phyloP scores from a whole-genome alignment of 2,888 invertebrate species.

The Kuschelorhynchus macadamiae region DNA sequence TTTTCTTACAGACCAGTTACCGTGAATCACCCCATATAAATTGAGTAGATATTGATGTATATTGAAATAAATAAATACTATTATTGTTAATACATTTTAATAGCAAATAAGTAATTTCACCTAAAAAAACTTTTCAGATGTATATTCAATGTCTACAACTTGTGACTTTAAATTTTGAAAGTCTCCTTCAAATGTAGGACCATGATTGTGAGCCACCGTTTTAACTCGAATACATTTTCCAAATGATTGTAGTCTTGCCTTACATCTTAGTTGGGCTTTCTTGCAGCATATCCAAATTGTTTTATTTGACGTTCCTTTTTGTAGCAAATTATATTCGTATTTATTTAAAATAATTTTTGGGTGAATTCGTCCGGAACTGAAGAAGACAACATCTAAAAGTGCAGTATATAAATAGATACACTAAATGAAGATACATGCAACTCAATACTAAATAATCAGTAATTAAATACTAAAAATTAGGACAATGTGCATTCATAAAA shows the following conservation, averaged over 20 bases:
- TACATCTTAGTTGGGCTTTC: constrained; percentile 3
- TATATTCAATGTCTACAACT: constrained; percentile 25
- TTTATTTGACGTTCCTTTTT: constrained; percentile 11
- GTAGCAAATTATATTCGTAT: constrained; percentile 19
- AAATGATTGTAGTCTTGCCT: constrained; percentile 13
- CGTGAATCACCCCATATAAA: too few species aligned
- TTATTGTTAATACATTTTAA: too few species aligned
- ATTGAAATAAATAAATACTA: too few species aligned
- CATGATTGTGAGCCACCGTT: constrained; percentile 18
- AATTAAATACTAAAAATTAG: too few species aligned
- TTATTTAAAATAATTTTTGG: constrained; percentile 19
- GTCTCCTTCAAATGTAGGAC: constrained; percentile 11
- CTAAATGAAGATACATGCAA: too few species aligned
- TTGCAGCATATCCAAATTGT: constrained; percentile 25
- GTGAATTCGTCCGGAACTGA: constrained; percentile 12
- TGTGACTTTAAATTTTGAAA: constrained; percentile 15
- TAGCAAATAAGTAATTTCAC: too few species aligned
- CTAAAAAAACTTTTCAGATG: constrained; percentile 14
- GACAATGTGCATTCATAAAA: too few species aligned
- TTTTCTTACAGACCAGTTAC: too few species aligned
- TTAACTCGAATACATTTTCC: constrained; percentile 20
- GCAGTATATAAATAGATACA: too few species aligned
- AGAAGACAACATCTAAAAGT: constrained; percentile 16
- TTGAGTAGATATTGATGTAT: too few species aligned
- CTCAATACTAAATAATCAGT: too few species aligned